A percentile compares a stretch with the other conserved stretches of the same genome.
Evolutionary conservation across 92 coral and sea anemone species (phyloP).

Genomic region (Palythoa grandis): DNA sequence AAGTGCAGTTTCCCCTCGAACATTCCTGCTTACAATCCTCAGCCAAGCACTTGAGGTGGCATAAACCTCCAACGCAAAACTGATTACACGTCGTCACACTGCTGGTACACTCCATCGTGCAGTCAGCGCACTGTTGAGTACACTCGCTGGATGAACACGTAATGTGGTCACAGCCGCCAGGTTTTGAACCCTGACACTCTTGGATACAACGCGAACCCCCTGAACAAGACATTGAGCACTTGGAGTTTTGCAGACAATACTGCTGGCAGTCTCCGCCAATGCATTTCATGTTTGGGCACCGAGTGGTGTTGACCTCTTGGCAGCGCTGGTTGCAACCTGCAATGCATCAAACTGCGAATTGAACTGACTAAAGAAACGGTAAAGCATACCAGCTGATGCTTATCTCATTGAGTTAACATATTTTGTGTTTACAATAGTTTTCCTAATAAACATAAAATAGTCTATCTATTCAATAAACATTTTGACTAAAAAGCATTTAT

Average conservation of each 20-base stretch:
- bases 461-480: too few relatives aligned
- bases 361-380: background rate
- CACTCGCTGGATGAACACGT: conserved; percentile 22
- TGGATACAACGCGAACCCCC: conserved; percentile 13
- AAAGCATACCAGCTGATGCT: too few relatives aligned
- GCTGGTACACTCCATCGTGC: conserved; percentile 28
- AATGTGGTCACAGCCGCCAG: conserved; percentile 15
- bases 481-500: too few relatives aligned
- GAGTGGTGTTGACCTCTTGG: background rate
- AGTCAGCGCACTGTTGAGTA: background rate
- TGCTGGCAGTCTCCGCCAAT: background rate
- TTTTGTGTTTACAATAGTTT: too few relatives aligned
- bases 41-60: conserved; percentile 12
- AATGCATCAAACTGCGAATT: background rate
- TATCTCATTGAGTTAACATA: too few relatives aligned
- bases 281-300: conserved; percentile 22
- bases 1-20: background rate
- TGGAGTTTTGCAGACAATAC: background rate
- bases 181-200: background rate
- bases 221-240: conserved; percentile 27
- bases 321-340: conserved; percentile 19
- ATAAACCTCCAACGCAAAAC: background rate
- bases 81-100: conserved; percentile 4
- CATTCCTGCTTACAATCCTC: background rate
- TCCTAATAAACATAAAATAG: too few relatives aligned